Evolutionary conservation across 2,113 vertebrate genomes (phyloP).

Genomic region (Saccopteryx bilineata): DNA sequence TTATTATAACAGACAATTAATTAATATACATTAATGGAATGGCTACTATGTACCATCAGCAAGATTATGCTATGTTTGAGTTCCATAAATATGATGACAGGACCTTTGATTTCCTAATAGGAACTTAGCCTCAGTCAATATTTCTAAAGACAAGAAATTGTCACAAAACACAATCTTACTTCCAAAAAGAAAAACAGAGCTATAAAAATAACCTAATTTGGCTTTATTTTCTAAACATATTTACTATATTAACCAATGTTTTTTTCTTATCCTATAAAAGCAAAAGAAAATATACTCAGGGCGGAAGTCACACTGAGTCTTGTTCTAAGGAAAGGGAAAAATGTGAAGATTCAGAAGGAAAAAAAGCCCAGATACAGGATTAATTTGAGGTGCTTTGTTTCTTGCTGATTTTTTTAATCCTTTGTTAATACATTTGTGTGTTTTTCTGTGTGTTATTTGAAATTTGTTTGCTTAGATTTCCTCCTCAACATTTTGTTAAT

Average conservation of each 20-base stretch:
- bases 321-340: background rate
- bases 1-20: constrained; percentile 16
- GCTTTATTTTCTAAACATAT: background rate
- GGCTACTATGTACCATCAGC: background rate
- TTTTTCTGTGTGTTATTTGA: constrained; percentile 72
- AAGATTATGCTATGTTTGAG: background rate
- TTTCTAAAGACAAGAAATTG: constrained; percentile 37
- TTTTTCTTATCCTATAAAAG: background rate
- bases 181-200: background rate
- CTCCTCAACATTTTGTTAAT: constrained; percentile 88
- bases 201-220: constrained; percentile 51
- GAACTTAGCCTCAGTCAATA: background rate
- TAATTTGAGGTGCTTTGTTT: background rate
- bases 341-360: background rate
- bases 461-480: constrained; percentile 87
- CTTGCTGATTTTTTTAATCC: background rate
- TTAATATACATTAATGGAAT: background rate
- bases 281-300: background rate
- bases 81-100: background rate
- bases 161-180: constrained; percentile 24
- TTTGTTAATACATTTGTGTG: background rate
- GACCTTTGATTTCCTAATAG: constrained; percentile 44
- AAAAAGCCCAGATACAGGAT: background rate
- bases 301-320: background rate
- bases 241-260: background rate